phyloP scores from a whole-genome alignment of 2,113 vertebrate species.

The Pluvialis apricaria region DNA sequence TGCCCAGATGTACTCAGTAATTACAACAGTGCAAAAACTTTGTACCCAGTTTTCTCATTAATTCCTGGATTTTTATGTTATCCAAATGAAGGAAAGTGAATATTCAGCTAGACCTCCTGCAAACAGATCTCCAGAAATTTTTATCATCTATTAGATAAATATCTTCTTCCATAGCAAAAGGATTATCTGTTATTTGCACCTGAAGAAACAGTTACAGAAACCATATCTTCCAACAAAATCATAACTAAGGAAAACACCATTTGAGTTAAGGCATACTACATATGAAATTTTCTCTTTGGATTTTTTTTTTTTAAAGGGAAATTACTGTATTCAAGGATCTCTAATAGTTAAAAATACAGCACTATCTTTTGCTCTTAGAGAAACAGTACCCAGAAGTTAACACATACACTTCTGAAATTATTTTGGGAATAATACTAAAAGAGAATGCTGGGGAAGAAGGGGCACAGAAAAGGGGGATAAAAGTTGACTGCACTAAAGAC shows the following conservation, averaged over 20 bases:
- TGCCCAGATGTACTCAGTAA: not conserved
- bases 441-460: not conserved
- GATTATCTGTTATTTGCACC: not conserved
- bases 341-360: not conserved
- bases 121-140: not conserved
- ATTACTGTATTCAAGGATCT: not conserved
- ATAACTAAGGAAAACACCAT: not conserved
- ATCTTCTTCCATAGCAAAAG: not conserved
- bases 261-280: not conserved
- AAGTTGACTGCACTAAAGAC: not conserved
- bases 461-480: not conserved
- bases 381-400: not conserved
- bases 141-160: not conserved
- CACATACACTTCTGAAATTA: not conserved
- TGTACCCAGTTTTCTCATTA: not conserved
- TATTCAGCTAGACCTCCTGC: not conserved
- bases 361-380: not conserved
- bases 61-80: not conserved
- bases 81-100: not conserved
- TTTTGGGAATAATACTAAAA: not conserved
- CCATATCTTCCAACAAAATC: not conserved
- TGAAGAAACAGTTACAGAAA: not conserved
- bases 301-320: not conserved
- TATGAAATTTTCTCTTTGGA: not conserved
- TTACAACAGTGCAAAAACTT: not conserved